Percentiles rank a stretch among this genome's conserved stretches.
phyloP scores from a whole-genome alignment of 2,797 vertebrate species.

The Sphenodon punctatus region DNA sequence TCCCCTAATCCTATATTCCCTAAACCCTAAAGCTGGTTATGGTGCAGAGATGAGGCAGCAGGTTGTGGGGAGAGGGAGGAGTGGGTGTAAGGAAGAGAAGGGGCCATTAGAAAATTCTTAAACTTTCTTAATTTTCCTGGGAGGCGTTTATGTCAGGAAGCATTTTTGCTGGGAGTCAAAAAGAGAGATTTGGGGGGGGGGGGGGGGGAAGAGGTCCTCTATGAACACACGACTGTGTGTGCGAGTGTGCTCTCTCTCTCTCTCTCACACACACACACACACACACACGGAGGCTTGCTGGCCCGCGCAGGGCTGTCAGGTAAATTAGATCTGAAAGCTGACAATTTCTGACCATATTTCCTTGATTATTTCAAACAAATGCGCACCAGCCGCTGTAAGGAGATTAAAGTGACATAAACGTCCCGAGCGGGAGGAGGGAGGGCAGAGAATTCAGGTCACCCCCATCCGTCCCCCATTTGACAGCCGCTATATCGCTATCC shows the following conservation, averaged over 20 bases:
- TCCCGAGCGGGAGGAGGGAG: conserved; percentile 92
- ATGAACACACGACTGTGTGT: conserved; percentile 70
- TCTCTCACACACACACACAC: conserved; percentile 45
- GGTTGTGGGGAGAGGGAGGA: conserved; percentile 55
- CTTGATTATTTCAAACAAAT: conserved; percentile 99
- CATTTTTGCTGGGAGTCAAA: conserved; percentile 61
- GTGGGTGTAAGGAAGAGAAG: not conserved
- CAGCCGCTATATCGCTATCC: conserved; percentile 99
- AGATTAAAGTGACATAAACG: conserved; percentile 99
- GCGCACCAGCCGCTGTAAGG: conserved; percentile 99
- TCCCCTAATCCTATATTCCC: conserved; percentile 80
- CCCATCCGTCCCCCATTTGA: conserved; percentile 99
- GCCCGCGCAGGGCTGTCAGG: conserved; percentile 92
- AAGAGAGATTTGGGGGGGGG: conserved; percentile 59
- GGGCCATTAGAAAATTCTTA: not conserved
- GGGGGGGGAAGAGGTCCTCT: conserved; percentile 72
- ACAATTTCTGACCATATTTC: conserved; percentile 99
- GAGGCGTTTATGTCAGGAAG: conserved; percentile 10
- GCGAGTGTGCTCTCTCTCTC: no score
- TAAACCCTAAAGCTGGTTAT: conserved; percentile 84
- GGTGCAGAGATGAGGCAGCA: conserved; percentile 69
- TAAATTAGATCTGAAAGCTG: conserved; percentile 99
- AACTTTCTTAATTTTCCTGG: conserved; percentile 17
- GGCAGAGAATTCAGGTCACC: conserved; percentile 99
- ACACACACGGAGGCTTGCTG: conserved; percentile 67